phyloP scores from a whole-genome alignment of 2,797 vertebrate species.

The Syncerus caffer region DNA sequence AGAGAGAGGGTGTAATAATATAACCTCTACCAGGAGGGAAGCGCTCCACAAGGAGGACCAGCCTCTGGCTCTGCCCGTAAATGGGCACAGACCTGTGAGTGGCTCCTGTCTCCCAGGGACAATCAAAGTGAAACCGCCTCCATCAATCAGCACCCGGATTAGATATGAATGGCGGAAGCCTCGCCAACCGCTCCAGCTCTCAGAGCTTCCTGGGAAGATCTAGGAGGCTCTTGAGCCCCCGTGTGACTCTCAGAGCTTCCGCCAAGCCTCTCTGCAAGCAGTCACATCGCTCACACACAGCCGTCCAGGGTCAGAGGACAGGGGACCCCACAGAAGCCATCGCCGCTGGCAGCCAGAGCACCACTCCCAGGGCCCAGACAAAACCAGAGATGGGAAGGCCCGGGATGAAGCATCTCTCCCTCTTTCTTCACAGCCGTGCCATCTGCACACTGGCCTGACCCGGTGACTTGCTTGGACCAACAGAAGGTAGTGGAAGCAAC shows the following conservation, averaged over 20 bases:
- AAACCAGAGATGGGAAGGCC: neutral
- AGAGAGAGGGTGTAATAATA: neutral
- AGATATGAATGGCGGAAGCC: constrained; percentile 22
- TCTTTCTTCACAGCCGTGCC: neutral
- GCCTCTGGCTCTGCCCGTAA: constrained; percentile 21
- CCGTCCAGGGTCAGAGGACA: neutral
- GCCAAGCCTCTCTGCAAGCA: neutral
- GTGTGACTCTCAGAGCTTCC: neutral
- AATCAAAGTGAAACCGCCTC: neutral
- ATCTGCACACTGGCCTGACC: rapidly evolving
- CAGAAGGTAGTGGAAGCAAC: neutral
- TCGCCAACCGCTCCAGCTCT: neutral
- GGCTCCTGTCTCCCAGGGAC: neutral
- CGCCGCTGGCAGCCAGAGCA: neutral
- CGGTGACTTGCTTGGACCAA: too few species aligned
- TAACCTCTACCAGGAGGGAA: neutral
- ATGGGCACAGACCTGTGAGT: constrained; percentile 2
- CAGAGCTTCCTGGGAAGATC: neutral
- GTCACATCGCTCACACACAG: neutral
- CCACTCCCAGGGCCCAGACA: neutral
- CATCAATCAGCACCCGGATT: constrained; percentile 1
- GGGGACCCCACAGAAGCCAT: neutral
- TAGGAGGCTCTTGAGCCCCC: neutral
- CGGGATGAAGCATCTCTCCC: rapidly evolving
- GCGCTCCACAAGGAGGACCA: neutral